phyloP scores from a whole-genome alignment of 1,140 invertebrate species.

The Drosophila bifasciata region DNA sequence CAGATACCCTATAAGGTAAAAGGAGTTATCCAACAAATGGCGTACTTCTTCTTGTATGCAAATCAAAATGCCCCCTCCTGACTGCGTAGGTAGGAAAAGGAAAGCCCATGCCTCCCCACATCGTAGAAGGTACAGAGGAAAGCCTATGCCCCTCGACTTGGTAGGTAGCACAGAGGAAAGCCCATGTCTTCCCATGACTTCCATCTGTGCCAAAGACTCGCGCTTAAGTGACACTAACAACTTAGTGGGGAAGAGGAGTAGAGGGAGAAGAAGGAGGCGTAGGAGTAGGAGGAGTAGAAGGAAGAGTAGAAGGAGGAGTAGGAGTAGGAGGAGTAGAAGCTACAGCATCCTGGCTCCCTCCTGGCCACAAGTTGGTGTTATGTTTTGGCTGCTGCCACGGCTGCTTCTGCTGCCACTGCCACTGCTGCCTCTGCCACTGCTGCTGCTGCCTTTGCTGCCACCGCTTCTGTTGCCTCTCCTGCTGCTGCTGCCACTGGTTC shows the following conservation, averaged over 20 bases:
- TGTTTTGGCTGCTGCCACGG: constrained; percentile 69
- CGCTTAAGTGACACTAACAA: constrained; percentile 80
- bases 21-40: too few relatives aligned
- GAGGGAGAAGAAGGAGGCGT: too few relatives aligned
- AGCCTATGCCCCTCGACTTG: constrained; percentile 1
- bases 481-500: constrained; percentile 51
- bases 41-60: too few relatives aligned
- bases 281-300: too few relatives aligned
- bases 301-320: too few relatives aligned
- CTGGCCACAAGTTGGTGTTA: constrained; percentile 53
- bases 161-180: too few relatives aligned
- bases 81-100: too few relatives aligned
- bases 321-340: neutral
- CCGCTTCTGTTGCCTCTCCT: neutral
- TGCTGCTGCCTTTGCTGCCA: neutral
- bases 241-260: too few relatives aligned
- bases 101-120: constrained; percentile 15
- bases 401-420: constrained; percentile 8
- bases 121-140: too few relatives aligned
- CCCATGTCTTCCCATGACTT: constrained; percentile 30
- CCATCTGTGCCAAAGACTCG: constrained; percentile 73
- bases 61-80: too few relatives aligned
- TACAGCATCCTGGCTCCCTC: constrained; percentile 12
- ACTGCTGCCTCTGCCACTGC: too few relatives aligned
- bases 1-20: too few relatives aligned